Evolutionary conservation across 2,113 vertebrate genomes (phyloP).

Genomic region (Potamarius usumacintae): DNA sequence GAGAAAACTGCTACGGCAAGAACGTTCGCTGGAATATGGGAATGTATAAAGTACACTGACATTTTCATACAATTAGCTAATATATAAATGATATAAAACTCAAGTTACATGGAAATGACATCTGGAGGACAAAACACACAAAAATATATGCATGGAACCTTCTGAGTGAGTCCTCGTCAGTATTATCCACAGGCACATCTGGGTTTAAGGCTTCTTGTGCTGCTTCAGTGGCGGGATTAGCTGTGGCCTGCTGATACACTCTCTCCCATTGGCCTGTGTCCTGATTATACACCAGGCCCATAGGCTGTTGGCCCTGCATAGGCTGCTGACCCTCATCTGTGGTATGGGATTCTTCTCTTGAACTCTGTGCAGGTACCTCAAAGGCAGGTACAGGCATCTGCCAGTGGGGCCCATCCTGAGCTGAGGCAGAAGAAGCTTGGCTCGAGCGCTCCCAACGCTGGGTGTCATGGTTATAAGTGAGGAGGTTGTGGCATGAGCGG

Average conservation of each 20-base stretch:
- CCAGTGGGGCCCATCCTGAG: slow-evolving; percentile 68
- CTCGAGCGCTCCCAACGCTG: slow-evolving; percentile 95
- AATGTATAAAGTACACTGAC: not conserved
- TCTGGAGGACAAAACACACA: not conserved
- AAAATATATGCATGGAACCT: slow-evolving; percentile 72
- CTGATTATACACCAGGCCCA: slow-evolving; percentile 95
- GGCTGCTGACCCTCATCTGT: slow-evolving; percentile 80
- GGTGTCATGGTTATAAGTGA: slow-evolving; percentile 97
- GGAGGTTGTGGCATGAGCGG: slow-evolving; percentile 96
- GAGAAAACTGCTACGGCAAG: not conserved
- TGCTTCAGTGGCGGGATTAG: slow-evolving; percentile 81
- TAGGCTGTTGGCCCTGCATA: slow-evolving; percentile 86
- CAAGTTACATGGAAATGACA: not conserved
- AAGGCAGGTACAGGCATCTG: slow-evolving; percentile 60
- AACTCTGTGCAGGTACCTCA: slow-evolving; percentile 55
- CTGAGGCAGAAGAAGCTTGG: slow-evolving; percentile 77
- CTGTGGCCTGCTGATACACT: slow-evolving; percentile 86
- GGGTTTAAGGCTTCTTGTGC: slow-evolving; percentile 97
- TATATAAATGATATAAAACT: not conserved
- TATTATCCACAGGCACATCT: slow-evolving; percentile 94
- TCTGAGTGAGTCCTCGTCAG: slow-evolving; percentile 95
- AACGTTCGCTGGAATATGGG: not conserved
- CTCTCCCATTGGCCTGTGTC: slow-evolving; percentile 95
- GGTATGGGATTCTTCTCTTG: slow-evolving; percentile 74
- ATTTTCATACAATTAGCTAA: not conserved